Evolutionary conservation across 92 coral and sea anemone species (phyloP), one percentile per base, ranked within the genome.

Genomic region (Phenganax marumi): DNA sequence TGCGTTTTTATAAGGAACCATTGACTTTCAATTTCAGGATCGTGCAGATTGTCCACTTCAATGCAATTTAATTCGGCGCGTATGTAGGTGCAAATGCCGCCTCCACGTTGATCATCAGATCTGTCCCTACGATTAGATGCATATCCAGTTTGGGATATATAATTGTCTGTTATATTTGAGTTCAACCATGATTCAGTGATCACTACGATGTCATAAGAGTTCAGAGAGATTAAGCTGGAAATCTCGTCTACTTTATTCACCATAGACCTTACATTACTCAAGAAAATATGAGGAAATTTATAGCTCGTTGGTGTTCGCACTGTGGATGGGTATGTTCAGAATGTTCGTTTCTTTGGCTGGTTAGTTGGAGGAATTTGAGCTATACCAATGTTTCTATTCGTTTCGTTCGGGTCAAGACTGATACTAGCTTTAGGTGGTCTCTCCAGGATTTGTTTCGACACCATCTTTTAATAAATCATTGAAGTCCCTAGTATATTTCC

Each of bases 111-210:
- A 25, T 58, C 52, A 49, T 78, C 66, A 6, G 71, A 19, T 80
- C 75, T 63, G 21, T 65, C 84, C 12, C 73, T 80, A 7, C 84
- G 76, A 50, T 12, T 3, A 2, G 55, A 3, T 6, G 26, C 1
- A 63, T 17, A 80, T 18, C 84, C 84, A 43, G 84, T 57, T 9
- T 63, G 63, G 39, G 47, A 17, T 17, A 80, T 80, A 12, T 17
- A 61, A 19, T 64, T 46, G 25, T 80, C 63, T 3, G 75, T 26
- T 8, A 80, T 52, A 12, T 52, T 10, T 12, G 82, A 63, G 10
- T 82, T 60, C 16, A 84, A 68, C 87, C 87, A 84, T 7, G 87
- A 75, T 56, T 84, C 87, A 18, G 87, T 74, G 9, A 77, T 77
- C 9, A 77, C 70, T 9, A 70, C 70, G 10, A 77, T 77, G 52